A percentile compares a stretch with the other conserved stretches of the same genome.
Evolutionary conservation across 2,113 vertebrate species (phyloP).

Genomic region (Panthera leo): DNA sequence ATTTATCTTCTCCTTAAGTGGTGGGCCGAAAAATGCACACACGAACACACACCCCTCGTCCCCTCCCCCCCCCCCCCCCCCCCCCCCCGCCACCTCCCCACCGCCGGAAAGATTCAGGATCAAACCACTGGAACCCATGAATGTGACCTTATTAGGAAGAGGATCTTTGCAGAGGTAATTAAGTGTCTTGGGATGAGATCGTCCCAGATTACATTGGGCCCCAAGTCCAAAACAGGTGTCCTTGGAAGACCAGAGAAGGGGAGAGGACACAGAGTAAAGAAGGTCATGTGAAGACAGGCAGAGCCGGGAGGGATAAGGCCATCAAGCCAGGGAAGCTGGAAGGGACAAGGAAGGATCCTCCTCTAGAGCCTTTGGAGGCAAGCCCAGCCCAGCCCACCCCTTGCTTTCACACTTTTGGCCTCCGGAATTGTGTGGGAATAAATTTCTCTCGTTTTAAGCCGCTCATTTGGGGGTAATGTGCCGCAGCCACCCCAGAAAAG

Average conservation of each 20-base stretch:
- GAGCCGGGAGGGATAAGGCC: background rate
- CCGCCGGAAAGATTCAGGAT: background rate
- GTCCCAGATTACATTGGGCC: background rate
- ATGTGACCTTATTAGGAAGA: background rate
- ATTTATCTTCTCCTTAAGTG: background rate
- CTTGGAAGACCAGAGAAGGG: background rate
- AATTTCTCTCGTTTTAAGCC: background rate
- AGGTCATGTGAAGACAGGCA: background rate
- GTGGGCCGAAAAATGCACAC: background rate
- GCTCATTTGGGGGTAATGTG: background rate
- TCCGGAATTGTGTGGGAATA: background rate
- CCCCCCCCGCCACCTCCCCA: fast-evolving
- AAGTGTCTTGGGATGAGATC: background rate
- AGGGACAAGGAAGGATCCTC: background rate
- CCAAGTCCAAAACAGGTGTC: background rate
- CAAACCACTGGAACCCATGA: background rate
- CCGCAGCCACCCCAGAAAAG: background rate
- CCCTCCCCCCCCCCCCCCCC: fast-evolving
- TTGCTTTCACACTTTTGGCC: background rate
- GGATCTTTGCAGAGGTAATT: background rate
- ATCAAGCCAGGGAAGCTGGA: background rate
- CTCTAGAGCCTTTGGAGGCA: background rate
- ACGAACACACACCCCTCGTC: too few relatives aligned
- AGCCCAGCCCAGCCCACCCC: background rate
- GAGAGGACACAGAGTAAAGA: too few relatives aligned